Conservation (phyloP, 2,888 invertebrate genomes). For the Ophion ventricosus region DNA sequence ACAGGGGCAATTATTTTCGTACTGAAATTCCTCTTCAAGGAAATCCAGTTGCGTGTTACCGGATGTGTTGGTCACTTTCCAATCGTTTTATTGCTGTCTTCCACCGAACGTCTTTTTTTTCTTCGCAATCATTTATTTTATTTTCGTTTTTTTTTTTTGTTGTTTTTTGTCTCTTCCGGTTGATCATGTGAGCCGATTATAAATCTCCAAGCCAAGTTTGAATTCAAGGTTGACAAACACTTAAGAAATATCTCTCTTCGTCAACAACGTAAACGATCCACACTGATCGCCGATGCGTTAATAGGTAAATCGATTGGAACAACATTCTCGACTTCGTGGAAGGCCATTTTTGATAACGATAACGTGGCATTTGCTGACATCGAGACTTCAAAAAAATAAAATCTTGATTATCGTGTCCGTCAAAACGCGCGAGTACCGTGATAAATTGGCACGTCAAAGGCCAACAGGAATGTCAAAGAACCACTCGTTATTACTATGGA, state of each 20-base stretch:
- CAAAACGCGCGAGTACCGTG: neutral
- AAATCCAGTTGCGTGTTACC: slow-evolving; percentile 40
- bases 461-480: neutral
- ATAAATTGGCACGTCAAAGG: neutral
- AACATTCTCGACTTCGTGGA: neutral
- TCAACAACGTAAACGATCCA: slow-evolving; percentile 16
- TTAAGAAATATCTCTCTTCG: slow-evolving; percentile 13
- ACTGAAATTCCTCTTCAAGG: slow-evolving; percentile 46
- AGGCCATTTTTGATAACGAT: slow-evolving; percentile 26
- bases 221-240: slow-evolving; percentile 27
- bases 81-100: slow-evolving; percentile 15
- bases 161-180: neutral
- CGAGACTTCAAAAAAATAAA: neutral
- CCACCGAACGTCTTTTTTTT: slow-evolving; percentile 1
- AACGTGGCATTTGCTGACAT: neutral
- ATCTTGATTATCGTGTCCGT: neutral
- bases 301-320: slow-evolving; percentile 18
- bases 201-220: neutral
- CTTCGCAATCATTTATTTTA: neutral
- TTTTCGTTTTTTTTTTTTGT: neutral
- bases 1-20: slow-evolving; percentile 37
- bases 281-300: neutral
- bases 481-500: neutral
- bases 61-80: slow-evolving; percentile 40
- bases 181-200: neutral